Conservation (phyloP, 2,888 invertebrate genomes). For the Orthonychiurus folsomi region DNA sequence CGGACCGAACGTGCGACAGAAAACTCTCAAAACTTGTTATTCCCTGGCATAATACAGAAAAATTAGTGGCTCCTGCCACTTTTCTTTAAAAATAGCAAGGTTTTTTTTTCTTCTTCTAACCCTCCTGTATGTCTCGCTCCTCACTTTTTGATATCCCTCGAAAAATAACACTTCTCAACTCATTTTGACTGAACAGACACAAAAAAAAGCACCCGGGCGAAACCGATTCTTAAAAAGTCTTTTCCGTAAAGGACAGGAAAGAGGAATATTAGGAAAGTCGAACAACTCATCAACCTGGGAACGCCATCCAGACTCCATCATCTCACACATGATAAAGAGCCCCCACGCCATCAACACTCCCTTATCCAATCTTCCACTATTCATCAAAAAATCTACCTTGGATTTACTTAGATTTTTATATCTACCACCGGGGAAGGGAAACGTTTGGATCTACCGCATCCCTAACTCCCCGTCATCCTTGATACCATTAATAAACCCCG, state of each 20-base stretch:
- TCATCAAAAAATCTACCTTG: constrained; percentile 7
- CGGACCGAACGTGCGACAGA: neutral
- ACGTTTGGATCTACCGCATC: too few relatives aligned
- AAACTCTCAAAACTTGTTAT: constrained; percentile 1
- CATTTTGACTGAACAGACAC: constrained; percentile 5
- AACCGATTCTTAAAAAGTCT: constrained; percentile 17
- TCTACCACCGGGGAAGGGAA: too few relatives aligned
- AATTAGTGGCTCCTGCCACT: constrained; percentile 5
- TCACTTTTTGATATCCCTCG: neutral
- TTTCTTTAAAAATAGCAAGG: constrained; percentile 7
- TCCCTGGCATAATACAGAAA: constrained; percentile 10
- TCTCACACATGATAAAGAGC: constrained; percentile 14
- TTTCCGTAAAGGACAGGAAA: neutral
- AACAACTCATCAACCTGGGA: constrained; percentile 7
- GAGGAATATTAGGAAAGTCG: neutral
- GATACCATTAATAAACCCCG: too few relatives aligned
- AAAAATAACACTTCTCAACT: constrained; percentile 20
- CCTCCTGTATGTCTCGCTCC: too few relatives aligned
- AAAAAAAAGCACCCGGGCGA: constrained; percentile 3
- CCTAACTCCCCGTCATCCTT: too few relatives aligned
- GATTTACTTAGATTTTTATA: neutral
- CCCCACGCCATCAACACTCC: constrained; percentile 15
- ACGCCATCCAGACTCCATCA: constrained; percentile 5
- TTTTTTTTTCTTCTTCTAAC: neutral
- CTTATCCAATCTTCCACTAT: constrained; percentile 11